Evolutionary conservation across 2,797 vertebrate genomes (phyloP).

Genomic region (Ptychobarbus kaznakovi): DNA sequence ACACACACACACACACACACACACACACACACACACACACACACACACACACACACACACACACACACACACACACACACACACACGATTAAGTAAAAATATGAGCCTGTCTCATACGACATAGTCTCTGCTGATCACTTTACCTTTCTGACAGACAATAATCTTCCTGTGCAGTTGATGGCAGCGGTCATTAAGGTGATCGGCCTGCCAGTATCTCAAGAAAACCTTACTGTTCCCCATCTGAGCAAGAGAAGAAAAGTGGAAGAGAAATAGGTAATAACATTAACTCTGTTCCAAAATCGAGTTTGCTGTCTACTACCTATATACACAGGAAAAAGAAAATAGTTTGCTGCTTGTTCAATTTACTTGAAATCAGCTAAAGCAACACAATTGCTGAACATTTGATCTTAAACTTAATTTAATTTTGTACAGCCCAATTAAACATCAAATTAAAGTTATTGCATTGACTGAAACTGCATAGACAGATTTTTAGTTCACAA

Average conservation of each 20-base stretch:
- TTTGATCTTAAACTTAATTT: neutral
- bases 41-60: conserved; percentile 34
- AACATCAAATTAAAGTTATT: neutral
- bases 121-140: conserved; percentile 31
- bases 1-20: conserved; percentile 42
- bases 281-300: neutral
- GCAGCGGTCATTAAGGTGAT: conserved; percentile 91
- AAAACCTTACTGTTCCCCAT: conserved; percentile 92
- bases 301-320: neutral
- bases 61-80: conserved; percentile 34
- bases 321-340: neutral
- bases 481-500: neutral
- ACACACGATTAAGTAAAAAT: conserved; percentile 28
- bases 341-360: neutral
- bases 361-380: neutral
- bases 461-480: neutral
- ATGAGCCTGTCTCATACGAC: conserved; percentile 7
- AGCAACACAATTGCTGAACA: neutral
- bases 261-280: neutral
- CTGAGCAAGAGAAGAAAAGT: conserved; percentile 67
- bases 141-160: conserved; percentile 96
- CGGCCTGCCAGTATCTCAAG: conserved; percentile 93
- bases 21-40: conserved; percentile 39
- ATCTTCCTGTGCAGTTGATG: conserved; percentile 90
- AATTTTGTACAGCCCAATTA: neutral